Evolutionary conservation across 2,797 vertebrate species (phyloP).

Genomic region (Sebastes steindachneri): DNA sequence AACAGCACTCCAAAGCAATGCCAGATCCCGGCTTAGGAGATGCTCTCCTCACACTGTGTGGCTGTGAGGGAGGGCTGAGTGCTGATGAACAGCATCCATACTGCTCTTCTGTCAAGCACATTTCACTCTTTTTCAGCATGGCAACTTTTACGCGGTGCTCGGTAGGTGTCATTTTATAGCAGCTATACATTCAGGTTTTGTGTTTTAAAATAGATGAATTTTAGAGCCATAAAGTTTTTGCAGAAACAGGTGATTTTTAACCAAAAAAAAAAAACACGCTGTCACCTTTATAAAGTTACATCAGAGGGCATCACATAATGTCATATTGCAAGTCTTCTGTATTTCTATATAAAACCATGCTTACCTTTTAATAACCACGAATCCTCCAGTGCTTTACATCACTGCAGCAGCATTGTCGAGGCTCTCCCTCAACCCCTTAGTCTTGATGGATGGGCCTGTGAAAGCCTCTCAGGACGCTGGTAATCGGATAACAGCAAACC

Average conservation of each 20-base stretch:
- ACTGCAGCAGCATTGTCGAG: slow-evolving; percentile 55
- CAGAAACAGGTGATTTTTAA: not conserved
- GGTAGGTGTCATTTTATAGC: not conserved
- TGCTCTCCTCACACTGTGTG: slow-evolving; percentile 44
- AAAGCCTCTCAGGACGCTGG: slow-evolving; percentile 73
- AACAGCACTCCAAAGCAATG: slow-evolving; percentile 72
- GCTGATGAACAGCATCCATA: slow-evolving; percentile 35
- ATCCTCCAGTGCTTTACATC: slow-evolving; percentile 59
- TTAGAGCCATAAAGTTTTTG: slow-evolving; percentile 1
- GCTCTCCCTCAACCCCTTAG: slow-evolving; percentile 66
- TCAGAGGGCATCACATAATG: not conserved
- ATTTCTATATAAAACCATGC: slow-evolving; percentile 40
- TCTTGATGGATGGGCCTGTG: slow-evolving; percentile 78
- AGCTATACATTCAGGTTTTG: not conserved
- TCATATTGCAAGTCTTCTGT: not conserved
- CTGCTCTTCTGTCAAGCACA: slow-evolving; percentile 50
- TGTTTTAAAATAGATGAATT: not conserved
- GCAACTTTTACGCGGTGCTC: slow-evolving; percentile 20
- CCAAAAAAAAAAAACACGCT: not conserved
- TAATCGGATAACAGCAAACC: slow-evolving; percentile 76
- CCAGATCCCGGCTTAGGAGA: slow-evolving; percentile 75
- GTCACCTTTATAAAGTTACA: not conserved
- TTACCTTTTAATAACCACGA: slow-evolving; percentile 58
- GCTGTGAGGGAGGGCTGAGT: slow-evolving; percentile 44
- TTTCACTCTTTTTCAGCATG: slow-evolving; percentile 13